Evolutionary conservation across 2,113 vertebrate species (phyloP).

Genomic region (Odontesthes bonariensis): DNA sequence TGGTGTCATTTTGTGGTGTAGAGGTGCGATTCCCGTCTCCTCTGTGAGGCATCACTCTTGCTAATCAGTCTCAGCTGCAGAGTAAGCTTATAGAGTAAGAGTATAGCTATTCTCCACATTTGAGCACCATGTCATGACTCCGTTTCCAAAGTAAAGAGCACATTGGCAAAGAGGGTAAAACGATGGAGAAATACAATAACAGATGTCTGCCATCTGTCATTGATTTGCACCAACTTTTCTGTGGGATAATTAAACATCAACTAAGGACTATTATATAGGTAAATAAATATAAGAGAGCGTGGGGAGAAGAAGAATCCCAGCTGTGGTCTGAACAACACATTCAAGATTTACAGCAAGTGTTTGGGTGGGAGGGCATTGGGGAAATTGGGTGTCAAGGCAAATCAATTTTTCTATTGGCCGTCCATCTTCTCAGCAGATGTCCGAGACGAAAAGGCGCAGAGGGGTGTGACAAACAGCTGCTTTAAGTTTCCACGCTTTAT

Average conservation of each 20-base stretch:
- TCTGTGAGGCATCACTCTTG: constrained; percentile 28
- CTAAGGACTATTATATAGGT: not conserved
- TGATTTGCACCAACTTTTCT: constrained; percentile 18
- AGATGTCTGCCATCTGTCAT: constrained; percentile 47
- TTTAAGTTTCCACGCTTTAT: constrained; percentile 30
- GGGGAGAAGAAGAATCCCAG: constrained; percentile 7
- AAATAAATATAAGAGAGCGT: not conserved
- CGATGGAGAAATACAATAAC: constrained; percentile 32
- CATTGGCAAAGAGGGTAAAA: constrained; percentile 7
- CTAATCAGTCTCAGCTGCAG: constrained; percentile 51
- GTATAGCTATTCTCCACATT: constrained; percentile 43
- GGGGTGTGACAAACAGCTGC: constrained; percentile 16
- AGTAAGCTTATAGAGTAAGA: constrained; percentile 29
- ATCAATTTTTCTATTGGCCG: constrained; percentile 59
- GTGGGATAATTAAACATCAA: not conserved
- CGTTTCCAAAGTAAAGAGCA: constrained; percentile 9
- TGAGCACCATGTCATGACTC: constrained; percentile 36
- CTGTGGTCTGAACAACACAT: constrained; percentile 6
- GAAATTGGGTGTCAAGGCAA: constrained; percentile 43
- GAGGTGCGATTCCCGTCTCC: not conserved
- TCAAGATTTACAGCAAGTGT: constrained; percentile 44
- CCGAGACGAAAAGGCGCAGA: not conserved
- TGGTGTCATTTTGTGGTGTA: not conserved
- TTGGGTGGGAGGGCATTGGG: constrained; percentile 23
- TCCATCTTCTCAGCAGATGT: constrained; percentile 50